Conservation (phyloP, 2,113 vertebrate genomes). For the Desmodus rotundus region DNA sequence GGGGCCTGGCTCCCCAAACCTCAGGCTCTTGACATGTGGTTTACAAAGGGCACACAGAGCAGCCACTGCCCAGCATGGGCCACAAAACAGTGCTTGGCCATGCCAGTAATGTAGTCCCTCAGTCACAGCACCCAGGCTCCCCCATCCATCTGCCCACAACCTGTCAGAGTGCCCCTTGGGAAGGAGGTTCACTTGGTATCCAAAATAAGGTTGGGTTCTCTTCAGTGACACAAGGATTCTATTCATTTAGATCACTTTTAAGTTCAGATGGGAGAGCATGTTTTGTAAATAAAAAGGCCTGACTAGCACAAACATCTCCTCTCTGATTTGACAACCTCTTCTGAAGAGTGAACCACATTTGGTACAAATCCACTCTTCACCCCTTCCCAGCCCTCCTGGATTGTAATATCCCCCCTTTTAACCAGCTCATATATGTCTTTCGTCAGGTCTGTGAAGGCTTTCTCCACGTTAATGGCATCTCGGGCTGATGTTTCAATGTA, state of each 20-base stretch:
- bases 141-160: neutral
- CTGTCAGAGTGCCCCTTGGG: constrained; percentile 33
- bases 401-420: constrained; percentile 93
- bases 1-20: constrained; percentile 4
- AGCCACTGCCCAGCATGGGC: neutral
- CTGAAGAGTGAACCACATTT: constrained; percentile 94
- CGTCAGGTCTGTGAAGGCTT: constrained; percentile 96
- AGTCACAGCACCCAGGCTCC: constrained; percentile 12
- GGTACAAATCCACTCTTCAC: constrained; percentile 98
- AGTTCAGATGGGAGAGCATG: constrained; percentile 75
- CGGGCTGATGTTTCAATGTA: constrained; percentile 97
- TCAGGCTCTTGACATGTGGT: neutral
- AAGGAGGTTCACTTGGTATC: constrained; percentile 68
- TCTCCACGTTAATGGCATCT: constrained; percentile 97
- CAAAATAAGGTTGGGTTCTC: constrained; percentile 60
- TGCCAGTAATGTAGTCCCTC: neutral
- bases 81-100: constrained; percentile 14
- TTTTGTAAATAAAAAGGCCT: constrained; percentile 75
- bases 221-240: constrained; percentile 60
- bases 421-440: constrained; percentile 96
- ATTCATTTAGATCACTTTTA: constrained; percentile 33
- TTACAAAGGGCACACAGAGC: neutral
- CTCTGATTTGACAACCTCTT: constrained; percentile 93
- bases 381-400: constrained; percentile 98
- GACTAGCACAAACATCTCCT: constrained; percentile 94